A percentile compares a stretch with the other conserved stretches of the same genome.
Conservation (phyloP, 2,797 vertebrate genomes). For the Scolopax bukidnonensis region DNA sequence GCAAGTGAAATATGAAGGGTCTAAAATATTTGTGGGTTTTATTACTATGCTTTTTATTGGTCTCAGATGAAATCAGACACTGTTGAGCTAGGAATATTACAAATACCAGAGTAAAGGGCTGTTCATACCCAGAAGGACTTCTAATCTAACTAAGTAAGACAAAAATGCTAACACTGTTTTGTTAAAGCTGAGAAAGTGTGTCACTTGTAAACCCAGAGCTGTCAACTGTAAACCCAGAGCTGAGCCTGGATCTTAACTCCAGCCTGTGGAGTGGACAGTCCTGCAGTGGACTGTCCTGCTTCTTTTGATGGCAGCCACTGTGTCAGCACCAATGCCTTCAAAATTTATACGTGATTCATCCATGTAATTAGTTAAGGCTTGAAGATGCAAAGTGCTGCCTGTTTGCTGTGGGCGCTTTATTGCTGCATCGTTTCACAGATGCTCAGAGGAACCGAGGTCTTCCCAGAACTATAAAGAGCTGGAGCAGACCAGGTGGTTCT, state of each 20-base stretch:
- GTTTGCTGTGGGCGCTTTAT: background rate
- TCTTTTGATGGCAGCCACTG: background rate
- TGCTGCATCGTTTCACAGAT: slow-evolving; percentile 14
- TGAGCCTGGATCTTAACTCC: background rate
- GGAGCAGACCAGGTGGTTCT: background rate
- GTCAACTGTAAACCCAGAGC: background rate
- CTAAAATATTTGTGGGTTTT: background rate
- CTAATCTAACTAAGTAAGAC: background rate
- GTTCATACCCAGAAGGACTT: background rate
- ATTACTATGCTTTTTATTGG: background rate
- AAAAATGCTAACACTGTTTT: background rate
- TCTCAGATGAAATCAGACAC: background rate
- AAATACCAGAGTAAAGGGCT: background rate
- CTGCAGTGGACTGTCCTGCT: background rate
- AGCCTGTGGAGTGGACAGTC: background rate
- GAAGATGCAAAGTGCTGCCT: background rate
- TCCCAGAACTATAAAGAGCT: slow-evolving; percentile 14
- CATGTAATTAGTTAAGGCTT: background rate
- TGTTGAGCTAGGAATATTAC: background rate
- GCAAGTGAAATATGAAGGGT: background rate
- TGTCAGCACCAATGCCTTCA: background rate
- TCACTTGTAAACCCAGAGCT: background rate
- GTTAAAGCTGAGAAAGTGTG: background rate
- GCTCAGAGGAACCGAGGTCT: background rate
- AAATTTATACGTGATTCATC: background rate